Conservation (phyloP, 1,140 invertebrate species). For the Heliconius eleuchia region DNA sequence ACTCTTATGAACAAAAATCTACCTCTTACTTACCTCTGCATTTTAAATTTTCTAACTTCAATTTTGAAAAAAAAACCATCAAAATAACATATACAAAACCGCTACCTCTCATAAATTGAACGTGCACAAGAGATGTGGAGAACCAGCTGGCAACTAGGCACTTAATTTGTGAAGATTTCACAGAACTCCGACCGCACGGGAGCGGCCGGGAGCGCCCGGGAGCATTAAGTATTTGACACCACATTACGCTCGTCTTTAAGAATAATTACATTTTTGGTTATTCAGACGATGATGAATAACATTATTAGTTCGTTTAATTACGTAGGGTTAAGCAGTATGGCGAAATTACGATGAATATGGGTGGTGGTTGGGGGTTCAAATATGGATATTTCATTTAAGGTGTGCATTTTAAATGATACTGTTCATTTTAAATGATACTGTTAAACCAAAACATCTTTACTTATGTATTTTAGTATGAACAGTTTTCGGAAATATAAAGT, state of each 20-base stretch:
- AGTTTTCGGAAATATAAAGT: too few species aligned
- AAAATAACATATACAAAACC: neutral
- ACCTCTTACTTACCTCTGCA: too few species aligned
- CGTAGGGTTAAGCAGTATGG: neutral
- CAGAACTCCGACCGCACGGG: slow-evolving; percentile 26
- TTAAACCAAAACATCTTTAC: too few species aligned
- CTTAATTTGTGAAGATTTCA: slow-evolving; percentile 40
- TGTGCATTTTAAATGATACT: too few species aligned
- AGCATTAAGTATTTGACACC: slow-evolving; percentile 11
- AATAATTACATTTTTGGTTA: slow-evolving; percentile 6
- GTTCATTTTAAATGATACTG: too few species aligned
- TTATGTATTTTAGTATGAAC: too few species aligned
- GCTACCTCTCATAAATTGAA: slow-evolving; percentile 36
- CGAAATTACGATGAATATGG: too few species aligned
- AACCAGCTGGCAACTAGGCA: slow-evolving; percentile 34
- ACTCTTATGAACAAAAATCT: too few species aligned
- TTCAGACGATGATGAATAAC: slow-evolving; percentile 3
- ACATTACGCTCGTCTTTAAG: slow-evolving; percentile 2
- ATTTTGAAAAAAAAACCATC: too few species aligned
- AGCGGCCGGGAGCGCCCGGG: neutral
- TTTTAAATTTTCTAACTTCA: too few species aligned
- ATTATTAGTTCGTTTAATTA: neutral
- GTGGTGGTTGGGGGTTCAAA: too few species aligned
- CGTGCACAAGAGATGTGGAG: slow-evolving; percentile 11
- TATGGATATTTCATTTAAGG: too few species aligned